Conservation (phyloP, 2,797 vertebrate genomes). For the Melanotaenia parkinsoni region DNA sequence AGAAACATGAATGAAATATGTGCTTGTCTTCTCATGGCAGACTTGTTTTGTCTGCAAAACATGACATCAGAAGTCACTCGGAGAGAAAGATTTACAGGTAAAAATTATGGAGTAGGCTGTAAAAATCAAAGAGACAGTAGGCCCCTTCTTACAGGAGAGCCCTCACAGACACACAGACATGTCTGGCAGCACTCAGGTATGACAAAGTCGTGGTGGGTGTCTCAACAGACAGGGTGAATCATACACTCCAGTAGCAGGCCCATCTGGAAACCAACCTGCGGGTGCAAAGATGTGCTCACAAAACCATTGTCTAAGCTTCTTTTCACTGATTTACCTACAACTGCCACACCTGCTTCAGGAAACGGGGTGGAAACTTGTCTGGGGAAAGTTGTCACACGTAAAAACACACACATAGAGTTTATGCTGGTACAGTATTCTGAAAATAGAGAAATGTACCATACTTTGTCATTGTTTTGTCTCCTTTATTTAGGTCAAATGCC, state of each 20-base stretch:
- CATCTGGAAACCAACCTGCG: constrained; percentile 76
- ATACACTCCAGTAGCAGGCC: constrained; percentile 53
- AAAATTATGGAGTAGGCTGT: constrained; percentile 50
- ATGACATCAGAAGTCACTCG: constrained; percentile 22
- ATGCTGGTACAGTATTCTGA: neutral
- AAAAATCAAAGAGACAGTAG: constrained; percentile 58
- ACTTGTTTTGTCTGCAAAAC: constrained; percentile 60
- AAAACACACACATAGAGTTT: constrained; percentile 21
- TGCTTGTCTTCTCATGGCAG: neutral
- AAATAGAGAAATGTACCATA: neutral
- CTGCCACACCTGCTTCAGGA: constrained; percentile 54
- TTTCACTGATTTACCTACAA: constrained; percentile 20
- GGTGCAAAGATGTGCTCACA: constrained; percentile 42
- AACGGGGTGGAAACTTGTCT: constrained; percentile 26
- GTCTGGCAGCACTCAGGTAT: constrained; percentile 77
- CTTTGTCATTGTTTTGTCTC: neutral
- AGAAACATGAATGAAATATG: constrained; percentile 8
- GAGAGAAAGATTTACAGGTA: constrained; percentile 46
- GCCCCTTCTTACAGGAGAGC: constrained; percentile 29
- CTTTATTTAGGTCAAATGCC: neutral
- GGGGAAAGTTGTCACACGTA: constrained; percentile 31
- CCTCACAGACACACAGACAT: constrained; percentile 62
- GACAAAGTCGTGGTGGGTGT: constrained; percentile 56
- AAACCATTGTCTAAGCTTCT: constrained; percentile 45
- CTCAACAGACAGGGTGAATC: constrained; percentile 74